These are phyloP conservation scores for Hecatera dysodea DNA, from an alignment of 2,888 invertebrate genomes.

Conservation along the genomic window DNA sequence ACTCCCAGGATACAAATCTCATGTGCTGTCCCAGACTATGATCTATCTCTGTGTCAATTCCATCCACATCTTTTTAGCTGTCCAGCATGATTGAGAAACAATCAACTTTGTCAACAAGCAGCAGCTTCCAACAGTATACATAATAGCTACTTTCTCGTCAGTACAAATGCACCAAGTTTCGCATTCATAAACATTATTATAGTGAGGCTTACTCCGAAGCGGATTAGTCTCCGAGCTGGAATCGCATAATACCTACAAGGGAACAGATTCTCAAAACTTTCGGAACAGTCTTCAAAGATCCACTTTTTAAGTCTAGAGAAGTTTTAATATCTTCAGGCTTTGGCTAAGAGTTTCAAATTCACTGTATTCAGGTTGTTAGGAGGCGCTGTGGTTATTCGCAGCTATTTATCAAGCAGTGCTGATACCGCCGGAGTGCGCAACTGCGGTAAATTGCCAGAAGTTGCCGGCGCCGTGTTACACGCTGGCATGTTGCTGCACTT, in stretches of 20 bases:
- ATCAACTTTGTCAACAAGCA: background rate
- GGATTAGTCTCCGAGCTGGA: constrained; percentile 31
- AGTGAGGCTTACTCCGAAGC: constrained; percentile 38
- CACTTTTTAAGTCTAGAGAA: constrained; percentile 23
- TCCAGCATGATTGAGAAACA: too few species aligned
- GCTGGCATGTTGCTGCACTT: constrained; percentile 43
- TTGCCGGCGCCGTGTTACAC: constrained; percentile 16
- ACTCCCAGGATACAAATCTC: too few species aligned
- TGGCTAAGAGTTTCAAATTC: constrained; percentile 15
- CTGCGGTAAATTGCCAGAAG: constrained; percentile 34
- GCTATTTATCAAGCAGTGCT: constrained; percentile 39
- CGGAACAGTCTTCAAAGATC: constrained; percentile 17
- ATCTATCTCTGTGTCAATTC: too few species aligned
- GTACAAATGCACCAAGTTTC: constrained; percentile 15
- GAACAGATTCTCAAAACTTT: constrained; percentile 25
- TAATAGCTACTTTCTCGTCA: background rate
- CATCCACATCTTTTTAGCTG: too few species aligned
- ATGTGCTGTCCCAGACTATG: too few species aligned
- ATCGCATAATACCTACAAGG: constrained; percentile 21
- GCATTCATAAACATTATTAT: constrained; percentile 34
- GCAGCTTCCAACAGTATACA: background rate
- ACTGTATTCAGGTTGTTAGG: background rate
- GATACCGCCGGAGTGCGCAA: constrained; percentile 28
- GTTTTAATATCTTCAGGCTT: constrained; percentile 24
- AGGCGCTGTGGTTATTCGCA: constrained; percentile 5